These are phyloP conservation scores for Laspeyria flexula DNA, from an alignment of 2,888 invertebrate genomes.

Conservation along the genomic window DNA sequence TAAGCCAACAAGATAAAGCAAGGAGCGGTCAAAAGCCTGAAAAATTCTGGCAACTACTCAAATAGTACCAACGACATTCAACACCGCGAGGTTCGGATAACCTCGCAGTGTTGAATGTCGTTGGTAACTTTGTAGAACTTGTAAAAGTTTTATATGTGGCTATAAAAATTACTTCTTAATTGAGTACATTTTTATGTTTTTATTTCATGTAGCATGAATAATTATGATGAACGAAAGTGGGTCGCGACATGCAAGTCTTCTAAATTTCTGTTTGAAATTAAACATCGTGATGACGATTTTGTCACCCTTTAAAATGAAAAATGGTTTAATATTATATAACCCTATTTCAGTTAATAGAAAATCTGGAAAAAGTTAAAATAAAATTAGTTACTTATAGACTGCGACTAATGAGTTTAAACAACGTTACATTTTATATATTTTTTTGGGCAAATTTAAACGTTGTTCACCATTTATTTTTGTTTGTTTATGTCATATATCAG, in stretches of 20 bases:
- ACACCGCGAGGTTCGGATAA: neutral
- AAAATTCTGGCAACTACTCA: slow-evolving; percentile 3
- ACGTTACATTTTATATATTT: too few species aligned
- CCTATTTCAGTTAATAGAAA: too few species aligned
- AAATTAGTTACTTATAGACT: too few species aligned
- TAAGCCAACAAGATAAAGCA: neutral
- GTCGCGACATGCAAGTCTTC: slow-evolving; percentile 1
- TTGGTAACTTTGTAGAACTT: too few species aligned
- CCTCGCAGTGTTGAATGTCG: too few species aligned
- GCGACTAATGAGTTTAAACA: too few species aligned
- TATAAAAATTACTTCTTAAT: neutral
- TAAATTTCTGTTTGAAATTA: neutral
- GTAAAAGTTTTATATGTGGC: neutral
- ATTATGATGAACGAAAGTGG: neutral
- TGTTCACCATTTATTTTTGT: too few species aligned
- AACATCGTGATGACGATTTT: neutral
- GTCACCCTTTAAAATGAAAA: neutral
- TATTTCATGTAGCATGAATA: slow-evolving; percentile 1
- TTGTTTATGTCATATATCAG: too few species aligned
- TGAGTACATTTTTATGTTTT: slow-evolving; percentile 1
- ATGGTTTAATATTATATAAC: too few species aligned
- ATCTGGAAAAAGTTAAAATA: too few species aligned
- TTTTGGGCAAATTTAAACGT: too few species aligned
- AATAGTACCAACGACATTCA: neutral
- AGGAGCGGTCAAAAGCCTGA: neutral